Base-by-base conservation (phyloP, 2,113 vertebrate genomes). In the Phocoena sinus region DNA sequence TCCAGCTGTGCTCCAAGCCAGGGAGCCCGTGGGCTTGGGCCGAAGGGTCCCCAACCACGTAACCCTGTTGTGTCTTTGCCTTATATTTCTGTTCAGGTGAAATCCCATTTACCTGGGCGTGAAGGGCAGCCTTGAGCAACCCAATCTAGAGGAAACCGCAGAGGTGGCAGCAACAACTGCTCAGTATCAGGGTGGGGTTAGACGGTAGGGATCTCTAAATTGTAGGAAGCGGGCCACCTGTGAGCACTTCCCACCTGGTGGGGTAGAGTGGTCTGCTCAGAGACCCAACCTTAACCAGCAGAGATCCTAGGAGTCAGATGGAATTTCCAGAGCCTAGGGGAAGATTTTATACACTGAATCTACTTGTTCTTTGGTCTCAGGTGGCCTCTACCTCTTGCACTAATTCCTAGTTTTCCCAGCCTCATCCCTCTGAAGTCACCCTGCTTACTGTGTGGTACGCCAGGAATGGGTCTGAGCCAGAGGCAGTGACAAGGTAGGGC, bases 11-110 rank as follows among this genome's bases (percentile, higher is more conserved):
- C 76, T 50, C 44, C 5, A 1, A 79, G 82, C 81, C 50, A n/a
- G n/a, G 74, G 5, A 76, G 18, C 36, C 11, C 0, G 0, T 10
- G 14, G 28, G 6, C 20, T 89, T 50, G n/a, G 11, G 25, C 18
- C 14, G 74, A 53, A 47, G 76, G 31, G 47, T 53, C 76, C 25
- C 71, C 10, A 3, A 5, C 73, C 89, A 17, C 14, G 25, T 58
- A 25, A 12, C 12, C 12, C 11, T 26, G 6, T 15, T 12, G 21
- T 36, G 25, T 70, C 8, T 91, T 7, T n/a, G 12, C 31, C 70
- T 88, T 28, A 1, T 1, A 0, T 80, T 38, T 62, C 33, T 79
- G 5, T 26, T 31, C 12, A 31, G 36, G 25, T 18, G 23, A 12
- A 65, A n/a, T 74, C 33, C 6, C 13, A 0, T 63, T 67, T 8